Conservation (phyloP, 2,113 vertebrate genomes). For the Vicugna pacos region DNA sequence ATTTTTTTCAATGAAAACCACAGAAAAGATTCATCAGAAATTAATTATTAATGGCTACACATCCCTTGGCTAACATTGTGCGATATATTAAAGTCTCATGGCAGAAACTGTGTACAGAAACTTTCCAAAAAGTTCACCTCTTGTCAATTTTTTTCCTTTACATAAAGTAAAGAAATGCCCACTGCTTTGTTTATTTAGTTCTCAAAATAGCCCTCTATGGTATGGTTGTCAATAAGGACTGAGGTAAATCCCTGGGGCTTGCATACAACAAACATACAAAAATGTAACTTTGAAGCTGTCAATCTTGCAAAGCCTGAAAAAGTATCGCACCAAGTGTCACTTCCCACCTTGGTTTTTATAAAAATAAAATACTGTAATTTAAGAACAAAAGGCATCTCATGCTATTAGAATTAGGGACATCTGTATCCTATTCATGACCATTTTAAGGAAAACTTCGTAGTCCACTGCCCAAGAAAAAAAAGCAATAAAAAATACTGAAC, state of each 20-base stretch:
- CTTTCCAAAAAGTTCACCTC: conserved; percentile 34
- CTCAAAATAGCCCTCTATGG: neutral
- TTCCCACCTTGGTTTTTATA: conserved; percentile 19
- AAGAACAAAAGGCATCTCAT: conserved; percentile 49
- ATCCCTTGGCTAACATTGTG: neutral
- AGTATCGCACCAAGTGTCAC: neutral
- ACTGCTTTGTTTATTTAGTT: neutral
- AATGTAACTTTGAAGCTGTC: conserved; percentile 28
- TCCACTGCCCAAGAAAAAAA: conserved; percentile 6
- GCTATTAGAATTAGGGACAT: conserved; percentile 30
- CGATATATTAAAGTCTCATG: neutral
- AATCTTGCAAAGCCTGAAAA: conserved; percentile 26
- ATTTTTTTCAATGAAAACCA: conserved; percentile 57
- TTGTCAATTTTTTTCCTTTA: neutral
- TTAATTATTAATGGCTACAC: conserved; percentile 33
- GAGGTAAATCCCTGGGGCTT: neutral
- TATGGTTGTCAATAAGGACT: neutral
- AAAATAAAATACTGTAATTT: conserved; percentile 40
- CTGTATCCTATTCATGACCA: conserved; percentile 34
- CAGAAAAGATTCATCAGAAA: neutral
- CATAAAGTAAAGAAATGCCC: conserved; percentile 41
- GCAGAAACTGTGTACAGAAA: neutral
- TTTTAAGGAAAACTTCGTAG: conserved; percentile 61
- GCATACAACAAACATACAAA: neutral
- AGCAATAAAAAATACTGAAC: neutral